Percentiles rank a stretch among this genome's conserved stretches.
Evolutionary conservation across 2,113 vertebrate genomes (phyloP).

Genomic region (Semnornis frantzii): DNA sequence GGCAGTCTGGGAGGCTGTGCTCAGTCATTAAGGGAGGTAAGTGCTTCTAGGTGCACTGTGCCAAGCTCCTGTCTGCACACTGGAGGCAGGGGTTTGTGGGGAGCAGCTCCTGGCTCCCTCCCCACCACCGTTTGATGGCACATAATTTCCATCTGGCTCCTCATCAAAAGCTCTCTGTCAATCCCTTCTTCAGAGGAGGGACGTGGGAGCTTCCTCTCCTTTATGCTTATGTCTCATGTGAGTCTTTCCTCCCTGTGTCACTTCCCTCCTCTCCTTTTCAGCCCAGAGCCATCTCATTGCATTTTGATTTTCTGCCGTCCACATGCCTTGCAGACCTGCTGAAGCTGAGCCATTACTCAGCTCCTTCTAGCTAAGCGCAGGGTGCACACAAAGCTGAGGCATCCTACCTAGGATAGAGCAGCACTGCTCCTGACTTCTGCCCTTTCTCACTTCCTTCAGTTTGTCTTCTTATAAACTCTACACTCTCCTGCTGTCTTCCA

Average conservation of each 20-base stretch:
- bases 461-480: background rate
- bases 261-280: background rate
- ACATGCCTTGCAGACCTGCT: background rate
- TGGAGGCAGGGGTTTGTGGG: background rate
- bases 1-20: background rate
- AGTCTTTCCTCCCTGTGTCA: background rate
- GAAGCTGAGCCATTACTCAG: background rate
- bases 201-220: background rate
- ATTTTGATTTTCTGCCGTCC: background rate
- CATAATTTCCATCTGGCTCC: background rate
- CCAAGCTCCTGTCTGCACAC: background rate
- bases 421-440: background rate
- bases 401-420: background rate
- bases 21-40: background rate
- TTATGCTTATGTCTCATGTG: background rate
- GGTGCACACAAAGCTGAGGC: background rate
- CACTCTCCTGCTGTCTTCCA: background rate
- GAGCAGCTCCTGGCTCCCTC: background rate
- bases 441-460: background rate
- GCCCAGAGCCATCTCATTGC: background rate
- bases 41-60: background rate
- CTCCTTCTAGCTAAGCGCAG: background rate
- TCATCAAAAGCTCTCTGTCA: conserved; percentile 15
- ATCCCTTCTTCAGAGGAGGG: background rate
- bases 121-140: background rate